Conservation (phyloP, 2,797 vertebrate species). For the Lateolabrax maculatus region DNA sequence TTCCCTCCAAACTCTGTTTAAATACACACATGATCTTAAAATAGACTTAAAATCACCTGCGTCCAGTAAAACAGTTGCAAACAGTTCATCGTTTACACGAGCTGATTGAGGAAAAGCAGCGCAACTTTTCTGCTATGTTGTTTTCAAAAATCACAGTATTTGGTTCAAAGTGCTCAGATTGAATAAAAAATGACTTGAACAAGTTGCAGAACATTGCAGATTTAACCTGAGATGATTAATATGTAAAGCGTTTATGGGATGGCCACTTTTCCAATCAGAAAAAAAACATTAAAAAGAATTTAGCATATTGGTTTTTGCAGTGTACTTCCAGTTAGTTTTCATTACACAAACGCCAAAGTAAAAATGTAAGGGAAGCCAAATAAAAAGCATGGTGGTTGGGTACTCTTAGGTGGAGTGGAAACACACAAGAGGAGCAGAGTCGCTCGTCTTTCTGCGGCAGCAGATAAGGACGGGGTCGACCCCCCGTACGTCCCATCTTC, state of each 20-base stretch:
- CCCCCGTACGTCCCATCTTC: slow-evolving; percentile 48
- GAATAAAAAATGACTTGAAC: neutral
- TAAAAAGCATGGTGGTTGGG: neutral
- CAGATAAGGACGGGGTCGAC: slow-evolving; percentile 79
- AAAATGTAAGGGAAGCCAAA: neutral
- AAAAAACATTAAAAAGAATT: neutral
- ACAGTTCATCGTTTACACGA: neutral
- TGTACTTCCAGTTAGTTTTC: neutral
- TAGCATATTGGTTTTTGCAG: slow-evolving; percentile 11
- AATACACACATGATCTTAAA: neutral
- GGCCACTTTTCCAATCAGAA: neutral
- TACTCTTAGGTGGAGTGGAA: slow-evolving; percentile 29
- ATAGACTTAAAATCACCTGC: neutral
- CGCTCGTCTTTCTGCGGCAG: slow-evolving; percentile 56
- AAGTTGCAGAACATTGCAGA: neutral
- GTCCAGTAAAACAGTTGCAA: neutral
- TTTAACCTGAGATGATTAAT: neutral
- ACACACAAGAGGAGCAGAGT: slow-evolving; percentile 29
- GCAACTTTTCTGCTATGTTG: neutral
- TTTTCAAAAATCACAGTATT: neutral
- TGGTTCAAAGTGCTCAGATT: neutral
- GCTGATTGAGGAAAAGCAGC: no score
- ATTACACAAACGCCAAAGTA: neutral
- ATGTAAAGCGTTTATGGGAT: neutral
- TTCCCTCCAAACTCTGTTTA: neutral